Evolutionary conservation across 2,888 invertebrate species (phyloP).

Genomic region (Tholera decimalis): DNA sequence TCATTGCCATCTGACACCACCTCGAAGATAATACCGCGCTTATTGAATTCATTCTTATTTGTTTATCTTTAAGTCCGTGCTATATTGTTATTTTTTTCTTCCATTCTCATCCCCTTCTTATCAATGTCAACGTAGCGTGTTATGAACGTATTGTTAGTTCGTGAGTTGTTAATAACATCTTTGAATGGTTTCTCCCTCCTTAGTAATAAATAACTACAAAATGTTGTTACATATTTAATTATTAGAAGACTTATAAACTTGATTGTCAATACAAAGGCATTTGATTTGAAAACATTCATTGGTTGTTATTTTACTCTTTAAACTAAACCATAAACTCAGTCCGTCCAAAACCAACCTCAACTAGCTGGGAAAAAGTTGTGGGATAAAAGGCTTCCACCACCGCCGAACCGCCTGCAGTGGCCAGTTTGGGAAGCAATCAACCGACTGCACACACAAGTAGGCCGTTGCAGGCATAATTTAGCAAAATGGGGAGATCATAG

Average conservation of each 20-base stretch:
- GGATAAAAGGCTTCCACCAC: too few relatives aligned
- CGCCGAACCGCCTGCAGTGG: too few relatives aligned
- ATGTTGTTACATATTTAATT: too few relatives aligned
- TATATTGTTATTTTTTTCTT: slow-evolving; percentile 38
- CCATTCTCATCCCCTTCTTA: slow-evolving; percentile 37
- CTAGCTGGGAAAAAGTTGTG: too few relatives aligned
- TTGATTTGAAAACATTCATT: not conserved
- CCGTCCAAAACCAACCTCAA: too few relatives aligned
- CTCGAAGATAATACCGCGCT: slow-evolving; percentile 33
- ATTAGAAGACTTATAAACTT: too few relatives aligned
- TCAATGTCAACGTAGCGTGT: slow-evolving; percentile 23
- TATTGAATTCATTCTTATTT: slow-evolving; percentile 53
- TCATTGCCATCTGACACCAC: slow-evolving; percentile 63
- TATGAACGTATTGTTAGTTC: slow-evolving; percentile 17
- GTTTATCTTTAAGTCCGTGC: slow-evolving; percentile 23
- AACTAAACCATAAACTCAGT: too few relatives aligned
- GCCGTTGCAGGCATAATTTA: too few relatives aligned
- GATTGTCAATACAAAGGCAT: too few relatives aligned
- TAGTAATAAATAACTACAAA: not conserved
- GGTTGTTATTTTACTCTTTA: not conserved
- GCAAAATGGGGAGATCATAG: too few relatives aligned
- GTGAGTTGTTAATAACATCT: slow-evolving; percentile 27
- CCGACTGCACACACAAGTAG: too few relatives aligned
- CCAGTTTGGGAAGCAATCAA: too few relatives aligned
- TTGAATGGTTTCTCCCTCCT: not conserved